Conservation (phyloP, 2,888 invertebrate species). For the Hypsopygia costalis region DNA sequence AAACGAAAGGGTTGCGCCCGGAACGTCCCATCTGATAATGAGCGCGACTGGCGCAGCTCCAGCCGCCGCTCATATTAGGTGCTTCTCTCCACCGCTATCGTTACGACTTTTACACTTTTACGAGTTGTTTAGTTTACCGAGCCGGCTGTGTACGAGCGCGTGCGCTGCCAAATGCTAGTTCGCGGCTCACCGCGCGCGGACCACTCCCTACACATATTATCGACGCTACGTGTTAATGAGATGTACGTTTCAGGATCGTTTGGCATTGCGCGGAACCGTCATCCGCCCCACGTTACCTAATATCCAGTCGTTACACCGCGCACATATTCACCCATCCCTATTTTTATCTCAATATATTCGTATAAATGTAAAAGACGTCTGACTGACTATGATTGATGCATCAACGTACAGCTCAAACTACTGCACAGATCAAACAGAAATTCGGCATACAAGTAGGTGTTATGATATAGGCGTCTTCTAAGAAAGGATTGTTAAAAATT, state of each 20-base stretch:
- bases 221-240: constrained; percentile 69
- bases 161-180: constrained; percentile 76
- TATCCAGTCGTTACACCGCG: constrained; percentile 25
- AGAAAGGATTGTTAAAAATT: too few species aligned
- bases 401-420: too few species aligned
- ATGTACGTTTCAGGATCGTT: constrained; percentile 63
- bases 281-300: constrained; percentile 30
- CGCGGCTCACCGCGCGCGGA: constrained; percentile 73
- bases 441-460: too few species aligned
- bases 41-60: constrained; percentile 74
- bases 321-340: constrained; percentile 20
- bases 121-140: constrained; percentile 77
- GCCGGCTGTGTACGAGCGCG: constrained; percentile 57
- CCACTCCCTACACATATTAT: constrained; percentile 66
- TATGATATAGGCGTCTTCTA: too few species aligned
- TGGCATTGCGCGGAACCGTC: constrained; percentile 43
- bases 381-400: too few species aligned
- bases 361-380: too few species aligned
- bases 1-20: constrained; percentile 74
- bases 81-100: constrained; percentile 65
- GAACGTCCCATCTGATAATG: constrained; percentile 79
- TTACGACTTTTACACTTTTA: constrained; percentile 80
- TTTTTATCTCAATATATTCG: too few species aligned
- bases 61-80: constrained; percentile 75
- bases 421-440: too few species aligned